Evolutionary conservation across 2,888 invertebrate genomes (phyloP).

Genomic region (Drosophila lutescens): DNA sequence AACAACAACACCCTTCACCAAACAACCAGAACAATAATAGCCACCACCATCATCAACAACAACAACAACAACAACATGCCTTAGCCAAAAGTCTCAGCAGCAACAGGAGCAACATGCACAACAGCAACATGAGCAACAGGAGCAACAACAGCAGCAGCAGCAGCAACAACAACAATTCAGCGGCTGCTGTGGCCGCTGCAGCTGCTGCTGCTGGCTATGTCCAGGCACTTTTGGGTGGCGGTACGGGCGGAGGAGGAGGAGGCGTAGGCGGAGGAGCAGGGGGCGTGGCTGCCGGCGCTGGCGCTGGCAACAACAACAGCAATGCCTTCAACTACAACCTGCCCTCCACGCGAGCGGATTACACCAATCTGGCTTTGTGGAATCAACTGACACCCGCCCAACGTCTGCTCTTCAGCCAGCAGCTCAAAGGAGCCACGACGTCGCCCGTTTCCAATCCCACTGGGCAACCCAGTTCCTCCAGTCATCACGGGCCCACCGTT

Average conservation of each 20-base stretch:
- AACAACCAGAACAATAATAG: slow-evolving; percentile 45
- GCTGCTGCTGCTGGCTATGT: slow-evolving; percentile 62
- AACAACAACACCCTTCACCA: slow-evolving; percentile 24
- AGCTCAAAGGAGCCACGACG: slow-evolving; percentile 63
- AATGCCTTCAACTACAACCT: slow-evolving; percentile 76
- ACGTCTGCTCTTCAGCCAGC: slow-evolving; percentile 78
- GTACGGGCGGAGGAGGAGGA: slow-evolving; percentile 14
- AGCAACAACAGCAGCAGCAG: background rate
- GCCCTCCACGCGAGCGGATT: slow-evolving; percentile 74
- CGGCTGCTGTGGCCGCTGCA: slow-evolving; percentile 56
- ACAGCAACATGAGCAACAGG: background rate
- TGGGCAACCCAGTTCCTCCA: background rate
- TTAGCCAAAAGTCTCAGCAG: slow-evolving; percentile 39
- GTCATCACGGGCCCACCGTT: background rate
- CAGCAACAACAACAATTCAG: slow-evolving; percentile 31
- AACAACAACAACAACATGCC: slow-evolving; percentile 41
- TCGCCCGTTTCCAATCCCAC: background rate
- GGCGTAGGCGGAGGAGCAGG: slow-evolving; percentile 13
- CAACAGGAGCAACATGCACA: slow-evolving; percentile 12
- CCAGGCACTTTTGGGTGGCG: slow-evolving; percentile 52
- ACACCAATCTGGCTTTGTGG: slow-evolving; percentile 82
- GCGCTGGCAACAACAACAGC: background rate
- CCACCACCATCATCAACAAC: slow-evolving; percentile 16
- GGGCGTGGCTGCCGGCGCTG: slow-evolving; percentile 3
- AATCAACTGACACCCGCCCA: slow-evolving; percentile 80